Conservation (phyloP, 2,113 vertebrate species). For the Cyrtonyx montezumae region DNA sequence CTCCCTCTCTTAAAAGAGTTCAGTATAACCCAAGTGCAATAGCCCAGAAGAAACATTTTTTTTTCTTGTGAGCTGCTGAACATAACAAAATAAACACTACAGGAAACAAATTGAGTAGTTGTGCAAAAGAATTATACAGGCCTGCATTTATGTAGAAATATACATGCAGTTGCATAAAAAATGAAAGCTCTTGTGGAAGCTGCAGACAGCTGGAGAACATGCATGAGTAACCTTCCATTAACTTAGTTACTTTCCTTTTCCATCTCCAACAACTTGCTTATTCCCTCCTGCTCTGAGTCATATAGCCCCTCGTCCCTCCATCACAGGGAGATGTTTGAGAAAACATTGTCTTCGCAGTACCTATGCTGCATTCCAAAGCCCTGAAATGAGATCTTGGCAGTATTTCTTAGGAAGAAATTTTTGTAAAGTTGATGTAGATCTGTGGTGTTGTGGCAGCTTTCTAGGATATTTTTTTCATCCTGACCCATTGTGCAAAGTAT, state of each 20-base stretch:
- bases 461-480: neutral
- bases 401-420: neutral
- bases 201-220: neutral
- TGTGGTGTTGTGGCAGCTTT: neutral
- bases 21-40: neutral
- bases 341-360: neutral
- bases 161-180: neutral
- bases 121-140: neutral
- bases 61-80: neutral
- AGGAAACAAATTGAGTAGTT: neutral
- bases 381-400: neutral
- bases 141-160: neutral
- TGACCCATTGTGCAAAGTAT: neutral
- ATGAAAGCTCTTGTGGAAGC: neutral
- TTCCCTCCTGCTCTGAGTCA: neutral
- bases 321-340: neutral
- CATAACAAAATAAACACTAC: neutral
- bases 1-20: neutral
- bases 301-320: neutral
- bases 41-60: neutral
- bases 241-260: neutral
- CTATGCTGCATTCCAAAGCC: neutral
- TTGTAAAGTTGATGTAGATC: neutral
- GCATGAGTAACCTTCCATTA: slow-evolving; percentile 5
- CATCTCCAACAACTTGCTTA: neutral